A percentile compares a stretch with the other conserved stretches of the same genome.
Evolutionary conservation across 2,888 invertebrate genomes (phyloP).

Genomic region (Mythimna ferrago): DNA sequence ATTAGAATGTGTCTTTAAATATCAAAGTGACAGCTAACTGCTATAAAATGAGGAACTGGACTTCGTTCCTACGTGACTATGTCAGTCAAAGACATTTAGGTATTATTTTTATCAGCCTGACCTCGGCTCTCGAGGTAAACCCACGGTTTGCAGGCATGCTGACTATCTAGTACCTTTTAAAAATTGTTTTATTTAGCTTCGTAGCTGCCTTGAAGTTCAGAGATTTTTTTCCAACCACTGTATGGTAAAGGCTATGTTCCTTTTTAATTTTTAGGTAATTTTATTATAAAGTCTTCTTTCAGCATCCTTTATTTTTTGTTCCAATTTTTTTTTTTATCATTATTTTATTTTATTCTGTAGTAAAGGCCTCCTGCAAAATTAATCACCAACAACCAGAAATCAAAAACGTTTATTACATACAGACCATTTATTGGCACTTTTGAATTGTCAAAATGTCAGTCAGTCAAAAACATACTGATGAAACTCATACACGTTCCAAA

Average conservation of each 20-base stretch:
- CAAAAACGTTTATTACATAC: no score
- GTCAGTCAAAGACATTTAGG: slow-evolving; percentile 21
- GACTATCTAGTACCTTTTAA: slow-evolving; percentile 37
- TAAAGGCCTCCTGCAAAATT: no score
- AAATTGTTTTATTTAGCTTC: slow-evolving; percentile 27
- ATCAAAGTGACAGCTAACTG: slow-evolving; percentile 11
- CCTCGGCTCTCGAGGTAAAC: slow-evolving; percentile 50
- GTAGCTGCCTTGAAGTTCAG: slow-evolving; percentile 26
- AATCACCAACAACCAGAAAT: no score
- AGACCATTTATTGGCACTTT: no score
- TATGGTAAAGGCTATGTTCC: not conserved
- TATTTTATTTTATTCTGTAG: no score
- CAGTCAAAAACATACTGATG: no score
- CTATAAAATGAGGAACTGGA: slow-evolving; percentile 33
- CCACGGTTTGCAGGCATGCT: slow-evolving; percentile 38
- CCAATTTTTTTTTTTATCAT: no score
- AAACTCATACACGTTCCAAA: no score
- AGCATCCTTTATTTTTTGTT: no score
- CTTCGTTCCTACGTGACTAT: not conserved
- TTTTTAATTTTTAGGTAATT: not conserved
- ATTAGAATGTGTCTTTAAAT: not conserved
- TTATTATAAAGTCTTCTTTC: no score
- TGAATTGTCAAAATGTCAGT: no score
- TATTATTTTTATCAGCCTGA: slow-evolving; percentile 40
- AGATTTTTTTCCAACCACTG: not conserved